A percentile compares a stretch with the other conserved stretches of the same genome.
Evolutionary conservation across 1,140 invertebrate genomes (phyloP).

Genomic region (Druon quercuslanigerum): DNA sequence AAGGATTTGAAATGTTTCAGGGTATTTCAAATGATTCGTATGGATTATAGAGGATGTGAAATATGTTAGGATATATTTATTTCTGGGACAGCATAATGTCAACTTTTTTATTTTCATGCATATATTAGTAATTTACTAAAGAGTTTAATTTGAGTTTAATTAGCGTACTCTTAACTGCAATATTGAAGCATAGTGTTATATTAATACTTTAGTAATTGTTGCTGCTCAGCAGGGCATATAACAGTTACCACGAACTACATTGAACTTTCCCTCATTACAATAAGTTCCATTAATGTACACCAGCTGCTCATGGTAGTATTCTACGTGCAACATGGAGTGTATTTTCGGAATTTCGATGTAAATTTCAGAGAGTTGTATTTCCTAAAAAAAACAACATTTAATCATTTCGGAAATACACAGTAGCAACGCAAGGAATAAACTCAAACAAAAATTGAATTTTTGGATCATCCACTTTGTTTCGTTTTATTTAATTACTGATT

Average conservation of each 20-base stretch:
- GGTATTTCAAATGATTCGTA: no score
- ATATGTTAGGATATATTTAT: no score
- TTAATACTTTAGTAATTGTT: not conserved
- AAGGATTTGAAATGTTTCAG: no score
- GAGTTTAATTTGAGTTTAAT: not conserved
- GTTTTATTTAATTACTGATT: no score
- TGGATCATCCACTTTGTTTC: no score
- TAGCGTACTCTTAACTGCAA: not conserved
- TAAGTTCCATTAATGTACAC: not conserved
- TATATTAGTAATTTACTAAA: not conserved
- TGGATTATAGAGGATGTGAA: no score
- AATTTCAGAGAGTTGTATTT: not conserved
- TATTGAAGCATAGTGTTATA: not conserved
- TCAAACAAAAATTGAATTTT: no score
- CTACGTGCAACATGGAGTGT: not conserved
- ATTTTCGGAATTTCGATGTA: not conserved
- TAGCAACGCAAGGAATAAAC: no score
- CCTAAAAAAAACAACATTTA: not conserved
- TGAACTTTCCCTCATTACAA: conserved; percentile 17
- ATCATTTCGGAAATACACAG: not conserved
- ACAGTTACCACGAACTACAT: conserved; percentile 1
- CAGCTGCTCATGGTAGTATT: not conserved
- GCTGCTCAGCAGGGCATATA: not conserved
- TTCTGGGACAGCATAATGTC: not conserved
- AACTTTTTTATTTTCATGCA: not conserved